Conservation (phyloP, 2,888 invertebrate species). For the Drosophila silvestris region DNA sequence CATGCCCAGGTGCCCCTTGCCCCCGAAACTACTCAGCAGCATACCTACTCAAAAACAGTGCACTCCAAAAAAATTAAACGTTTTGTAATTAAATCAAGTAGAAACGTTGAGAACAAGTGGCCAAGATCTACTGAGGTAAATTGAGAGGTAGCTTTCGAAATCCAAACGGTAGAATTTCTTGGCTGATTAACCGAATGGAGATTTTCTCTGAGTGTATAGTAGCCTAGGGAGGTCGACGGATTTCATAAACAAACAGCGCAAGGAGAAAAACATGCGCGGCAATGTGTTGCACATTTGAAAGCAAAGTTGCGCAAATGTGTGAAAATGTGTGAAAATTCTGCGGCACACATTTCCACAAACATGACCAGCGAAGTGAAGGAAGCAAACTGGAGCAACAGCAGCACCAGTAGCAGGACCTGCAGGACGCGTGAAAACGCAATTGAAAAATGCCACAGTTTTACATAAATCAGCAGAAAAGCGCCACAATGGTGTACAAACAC, state of each 20-base stretch:
- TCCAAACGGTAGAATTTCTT: neutral
- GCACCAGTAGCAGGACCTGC: conserved; percentile 42
- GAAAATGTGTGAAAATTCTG: conserved; percentile 74
- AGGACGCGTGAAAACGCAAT: conserved; percentile 71
- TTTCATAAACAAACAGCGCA: conserved; percentile 44
- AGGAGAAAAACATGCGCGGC: conserved; percentile 48
- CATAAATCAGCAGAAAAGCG: conserved; percentile 78
- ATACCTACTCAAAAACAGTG: conserved; percentile 13
- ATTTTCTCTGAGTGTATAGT: neutral
- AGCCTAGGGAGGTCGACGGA: conserved; percentile 6
- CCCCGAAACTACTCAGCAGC: neutral
- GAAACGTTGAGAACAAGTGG: neutral
- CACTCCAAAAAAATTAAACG: neutral
- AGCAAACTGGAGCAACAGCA: conserved; percentile 33
- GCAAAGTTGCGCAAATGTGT: conserved; percentile 76
- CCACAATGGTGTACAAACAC: conserved; percentile 68
- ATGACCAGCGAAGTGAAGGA: conserved; percentile 30
- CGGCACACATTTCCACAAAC: conserved; percentile 47
- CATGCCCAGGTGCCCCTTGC: neutral
- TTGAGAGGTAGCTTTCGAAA: neutral
- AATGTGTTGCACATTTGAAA: conserved; percentile 78
- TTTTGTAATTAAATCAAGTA: neutral
- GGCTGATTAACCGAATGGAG: neutral
- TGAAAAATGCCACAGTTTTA: conserved; percentile 79
- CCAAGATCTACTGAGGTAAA: neutral